Percentiles rank a stretch among this genome's conserved stretches.
phyloP scores from a whole-genome alignment of 1,140 invertebrate species.

The Homalodisca vitripennis region DNA sequence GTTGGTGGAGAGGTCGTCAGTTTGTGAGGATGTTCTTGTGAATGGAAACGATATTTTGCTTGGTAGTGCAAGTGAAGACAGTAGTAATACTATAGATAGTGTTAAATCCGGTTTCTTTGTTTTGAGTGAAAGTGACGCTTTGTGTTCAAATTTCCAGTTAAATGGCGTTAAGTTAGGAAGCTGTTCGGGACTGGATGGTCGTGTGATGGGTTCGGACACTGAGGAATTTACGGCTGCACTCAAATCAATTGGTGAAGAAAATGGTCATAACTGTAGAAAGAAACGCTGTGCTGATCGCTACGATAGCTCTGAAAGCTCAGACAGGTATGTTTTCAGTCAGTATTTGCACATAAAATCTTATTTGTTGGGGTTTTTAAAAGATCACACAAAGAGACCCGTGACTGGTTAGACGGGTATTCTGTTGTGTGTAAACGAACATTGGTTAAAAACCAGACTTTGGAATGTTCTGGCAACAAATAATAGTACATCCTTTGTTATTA shows the following conservation, averaged over 20 bases:
- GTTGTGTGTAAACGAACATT: no score
- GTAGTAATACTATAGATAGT: slow-evolving; percentile 11
- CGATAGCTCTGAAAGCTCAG: slow-evolving; percentile 85
- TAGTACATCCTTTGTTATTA: no score
- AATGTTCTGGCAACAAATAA: no score
- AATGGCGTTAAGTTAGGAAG: slow-evolving; percentile 27
- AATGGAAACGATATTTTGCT: slow-evolving; percentile 28
- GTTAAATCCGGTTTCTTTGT: slow-evolving; percentile 23
- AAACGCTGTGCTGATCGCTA: slow-evolving; percentile 83
- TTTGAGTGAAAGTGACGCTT: slow-evolving; percentile 21
- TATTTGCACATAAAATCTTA: not conserved
- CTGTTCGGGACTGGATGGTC: slow-evolving; percentile 24
- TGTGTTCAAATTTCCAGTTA: slow-evolving; percentile 31
- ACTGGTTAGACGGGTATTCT: not conserved
- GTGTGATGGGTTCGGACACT: slow-evolving; percentile 31
- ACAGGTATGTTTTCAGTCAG: slow-evolving; percentile 61
- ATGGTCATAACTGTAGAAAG: slow-evolving; percentile 59
- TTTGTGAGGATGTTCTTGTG: slow-evolving; percentile 24
- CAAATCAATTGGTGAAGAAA: slow-evolving; percentile 31
- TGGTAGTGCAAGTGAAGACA: slow-evolving; percentile 18
- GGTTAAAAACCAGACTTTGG: no score
- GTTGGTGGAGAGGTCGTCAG: slow-evolving; percentile 25
- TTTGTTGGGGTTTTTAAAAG: not conserved
- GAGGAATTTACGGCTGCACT: slow-evolving; percentile 27
- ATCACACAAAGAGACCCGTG: not conserved